Evolutionary conservation across 1,140 invertebrate genomes (phyloP).

Genomic region (Drosophila santomea): DNA sequence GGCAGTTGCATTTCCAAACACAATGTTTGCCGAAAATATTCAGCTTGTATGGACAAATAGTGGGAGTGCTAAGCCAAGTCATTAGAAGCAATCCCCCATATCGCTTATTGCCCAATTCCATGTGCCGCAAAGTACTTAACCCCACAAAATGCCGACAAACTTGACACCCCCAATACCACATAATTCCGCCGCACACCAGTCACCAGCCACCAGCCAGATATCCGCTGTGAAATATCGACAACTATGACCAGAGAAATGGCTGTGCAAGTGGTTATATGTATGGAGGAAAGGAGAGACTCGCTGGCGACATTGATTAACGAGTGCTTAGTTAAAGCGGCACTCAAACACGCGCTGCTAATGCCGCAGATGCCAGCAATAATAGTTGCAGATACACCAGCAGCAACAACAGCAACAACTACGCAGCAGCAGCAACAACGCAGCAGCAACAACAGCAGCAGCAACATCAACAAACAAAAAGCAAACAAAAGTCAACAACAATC

Average conservation of each 20-base stretch:
- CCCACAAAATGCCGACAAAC: constrained; percentile 5
- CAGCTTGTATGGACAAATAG: background rate
- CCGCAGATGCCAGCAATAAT: constrained; percentile 29
- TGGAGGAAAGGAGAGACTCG: constrained; percentile 13
- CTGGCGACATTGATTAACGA: constrained; percentile 70
- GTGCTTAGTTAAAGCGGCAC: constrained; percentile 63
- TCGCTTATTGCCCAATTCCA: constrained; percentile 2
- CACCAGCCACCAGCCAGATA: background rate
- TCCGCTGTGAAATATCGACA: constrained; percentile 7
- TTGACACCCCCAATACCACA: constrained; percentile 18
- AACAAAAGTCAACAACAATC: constrained; percentile 25
- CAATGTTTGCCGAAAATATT: no score
- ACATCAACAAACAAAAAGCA: constrained; percentile 16
- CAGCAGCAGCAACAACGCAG: constrained; percentile 4
- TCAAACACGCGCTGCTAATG: constrained; percentile 74
- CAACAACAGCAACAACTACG: constrained; percentile 8
- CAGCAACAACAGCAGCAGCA: constrained; percentile 8
- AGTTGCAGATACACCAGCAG: constrained; percentile 31
- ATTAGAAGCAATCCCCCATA: background rate
- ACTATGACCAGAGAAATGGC: background rate
- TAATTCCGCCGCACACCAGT: background rate
- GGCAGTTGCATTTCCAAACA: no score
- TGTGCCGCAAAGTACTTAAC: constrained; percentile 3
- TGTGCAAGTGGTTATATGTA: background rate
- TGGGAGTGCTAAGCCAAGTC: background rate